Conservation (phyloP, 2,888 invertebrate species). For the Netelia fuscicornis region DNA sequence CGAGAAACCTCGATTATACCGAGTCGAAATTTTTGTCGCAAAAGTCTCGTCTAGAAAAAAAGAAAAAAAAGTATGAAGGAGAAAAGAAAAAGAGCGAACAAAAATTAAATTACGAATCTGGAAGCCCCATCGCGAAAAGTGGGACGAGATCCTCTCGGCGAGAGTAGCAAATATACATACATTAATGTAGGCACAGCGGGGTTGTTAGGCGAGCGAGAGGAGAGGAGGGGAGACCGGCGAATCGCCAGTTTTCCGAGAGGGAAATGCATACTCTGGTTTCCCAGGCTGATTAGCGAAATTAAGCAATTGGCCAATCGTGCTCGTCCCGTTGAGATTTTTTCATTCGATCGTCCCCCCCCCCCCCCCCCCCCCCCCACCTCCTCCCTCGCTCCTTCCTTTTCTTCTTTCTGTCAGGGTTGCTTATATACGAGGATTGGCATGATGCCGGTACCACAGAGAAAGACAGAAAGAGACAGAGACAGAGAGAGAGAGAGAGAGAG, state of each 20-base stretch:
- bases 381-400: not conserved
- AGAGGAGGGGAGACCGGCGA: not conserved
- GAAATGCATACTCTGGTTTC: constrained; percentile 28
- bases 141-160: not conserved
- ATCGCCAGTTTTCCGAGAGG: not conserved
- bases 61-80: too few species aligned
- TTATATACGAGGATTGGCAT: not conserved
- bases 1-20: too few species aligned
- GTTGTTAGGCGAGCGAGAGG: not conserved
- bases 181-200: not conserved
- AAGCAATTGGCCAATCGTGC: constrained; percentile 46
- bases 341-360: not conserved
- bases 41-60: too few species aligned
- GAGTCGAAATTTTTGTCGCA: too few species aligned
- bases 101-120: not conserved
- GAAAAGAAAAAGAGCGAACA: too few species aligned
- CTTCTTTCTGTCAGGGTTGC: not conserved
- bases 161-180: not conserved
- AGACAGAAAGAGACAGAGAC: constrained; percentile 19
- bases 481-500: constrained; percentile 1
- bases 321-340: constrained; percentile 30
- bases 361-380: not conserved
- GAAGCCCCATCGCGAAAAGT: not conserved
- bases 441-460: not conserved
- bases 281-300: constrained; percentile 45